These are phyloP conservation scores for Zygothrica quintamaculata DNA, from an alignment of 2,888 invertebrate species.

Conservation along the genomic window DNA sequence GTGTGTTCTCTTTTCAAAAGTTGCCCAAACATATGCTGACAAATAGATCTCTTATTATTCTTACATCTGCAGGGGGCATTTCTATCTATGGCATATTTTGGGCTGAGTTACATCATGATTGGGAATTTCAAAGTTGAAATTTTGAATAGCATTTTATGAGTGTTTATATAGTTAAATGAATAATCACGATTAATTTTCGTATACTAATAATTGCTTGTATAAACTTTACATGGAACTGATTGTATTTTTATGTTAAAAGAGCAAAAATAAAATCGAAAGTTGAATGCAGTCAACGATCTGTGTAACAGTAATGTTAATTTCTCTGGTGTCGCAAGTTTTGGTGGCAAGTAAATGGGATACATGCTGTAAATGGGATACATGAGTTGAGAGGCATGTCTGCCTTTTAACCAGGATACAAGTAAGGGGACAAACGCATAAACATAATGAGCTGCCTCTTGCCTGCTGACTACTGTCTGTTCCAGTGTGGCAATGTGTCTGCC, in stretches of 20 bases:
- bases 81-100: too few relatives aligned
- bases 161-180: too few relatives aligned
- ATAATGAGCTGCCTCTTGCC: conserved; percentile 66
- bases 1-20: conserved; percentile 20
- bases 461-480: conserved; percentile 6
- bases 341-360: conserved; percentile 35
- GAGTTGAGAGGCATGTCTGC: conserved; percentile 36
- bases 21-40: conserved; percentile 3
- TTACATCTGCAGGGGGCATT: too few relatives aligned
- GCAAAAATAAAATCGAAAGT: conserved; percentile 50
- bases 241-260: too few relatives aligned
- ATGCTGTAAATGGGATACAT: conserved; percentile 58
- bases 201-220: conserved; percentile 5
- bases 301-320: conserved; percentile 48
- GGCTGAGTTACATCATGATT: too few relatives aligned
- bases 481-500: conserved; percentile 8
- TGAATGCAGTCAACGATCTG: conserved; percentile 46
- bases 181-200: background rate
- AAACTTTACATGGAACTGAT: too few relatives aligned
- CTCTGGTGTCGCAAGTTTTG: conserved; percentile 25
- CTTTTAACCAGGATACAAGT: conserved; percentile 4
- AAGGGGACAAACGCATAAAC: conserved; percentile 37
- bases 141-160: too few relatives aligned
- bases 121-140: too few relatives aligned
- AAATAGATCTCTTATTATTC: conserved; percentile 13